These are phyloP conservation scores for Odontamblyopus lacepedii DNA, from an alignment of 2,797 vertebrate species.

Conservation along the genomic window DNA sequence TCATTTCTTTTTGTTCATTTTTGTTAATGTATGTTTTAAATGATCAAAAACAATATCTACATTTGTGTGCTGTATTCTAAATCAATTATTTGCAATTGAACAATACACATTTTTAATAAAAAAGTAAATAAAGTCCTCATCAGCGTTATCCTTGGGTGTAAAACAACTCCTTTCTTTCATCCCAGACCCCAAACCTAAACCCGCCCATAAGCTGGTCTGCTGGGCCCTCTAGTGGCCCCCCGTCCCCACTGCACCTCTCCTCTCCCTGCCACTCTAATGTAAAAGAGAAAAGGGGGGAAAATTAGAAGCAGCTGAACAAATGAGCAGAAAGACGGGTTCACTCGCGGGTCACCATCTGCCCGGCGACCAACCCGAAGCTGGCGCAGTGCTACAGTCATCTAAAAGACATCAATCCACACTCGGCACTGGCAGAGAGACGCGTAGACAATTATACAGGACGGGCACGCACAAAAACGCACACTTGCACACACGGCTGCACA, in stretches of 20 bases:
- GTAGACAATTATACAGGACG: constrained; percentile 35
- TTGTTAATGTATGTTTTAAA: no score
- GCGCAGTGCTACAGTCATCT: constrained; percentile 82
- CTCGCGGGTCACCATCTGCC: constrained; percentile 92
- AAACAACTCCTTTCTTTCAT: neutral
- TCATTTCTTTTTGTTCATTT: no score
- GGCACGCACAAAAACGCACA: constrained; percentile 25
- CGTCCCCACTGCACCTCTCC: accelerated
- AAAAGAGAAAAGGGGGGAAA: constrained; percentile 54
- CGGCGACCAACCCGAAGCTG: constrained; percentile 79
- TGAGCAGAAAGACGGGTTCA: constrained; percentile 87
- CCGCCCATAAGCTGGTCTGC: constrained; percentile 75
- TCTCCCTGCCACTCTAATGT: constrained; percentile 36
- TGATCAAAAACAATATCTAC: no score
- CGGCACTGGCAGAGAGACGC: neutral
- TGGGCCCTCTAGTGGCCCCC: constrained; percentile 77
- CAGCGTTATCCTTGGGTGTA: no score
- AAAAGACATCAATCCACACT: constrained; percentile 62
- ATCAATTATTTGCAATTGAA: no score
- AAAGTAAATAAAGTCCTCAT: no score
- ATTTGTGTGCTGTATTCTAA: no score
- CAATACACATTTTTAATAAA: no score
- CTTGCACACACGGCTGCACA: constrained; percentile 45
- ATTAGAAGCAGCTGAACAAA: constrained; percentile 93
- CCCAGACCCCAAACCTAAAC: neutral